Conservation (phyloP, 2,797 vertebrate genomes). For the Scleropages formosus region DNA sequence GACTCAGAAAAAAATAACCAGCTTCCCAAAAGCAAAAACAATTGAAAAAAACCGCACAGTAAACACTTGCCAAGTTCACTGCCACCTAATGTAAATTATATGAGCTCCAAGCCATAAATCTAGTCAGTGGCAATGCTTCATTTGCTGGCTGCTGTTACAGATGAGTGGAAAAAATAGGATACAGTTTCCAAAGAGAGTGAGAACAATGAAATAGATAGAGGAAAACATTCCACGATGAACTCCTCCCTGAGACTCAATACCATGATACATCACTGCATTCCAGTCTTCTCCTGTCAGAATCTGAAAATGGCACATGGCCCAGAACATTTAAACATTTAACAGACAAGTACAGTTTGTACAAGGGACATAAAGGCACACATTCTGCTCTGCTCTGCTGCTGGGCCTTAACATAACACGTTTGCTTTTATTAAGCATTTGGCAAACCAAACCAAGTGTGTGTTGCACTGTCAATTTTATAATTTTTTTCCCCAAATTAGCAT, state of each 20-base stretch:
- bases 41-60: not conserved
- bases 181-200: conserved; percentile 96
- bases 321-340: conserved; percentile 9
- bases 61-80: not conserved
- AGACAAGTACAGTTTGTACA: not conserved
- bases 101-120: no score
- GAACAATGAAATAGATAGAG: conserved; percentile 91
- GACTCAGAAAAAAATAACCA: conserved; percentile 67
- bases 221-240: conserved; percentile 92
- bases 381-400: not conserved
- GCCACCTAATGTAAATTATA: no score
- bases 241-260: conserved; percentile 89
- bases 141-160: not conserved
- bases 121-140: no score
- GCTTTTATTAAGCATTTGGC: not conserved
- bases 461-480: not conserved
- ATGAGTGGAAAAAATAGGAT: conserved; percentile 69
- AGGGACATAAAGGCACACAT: conserved; percentile 8
- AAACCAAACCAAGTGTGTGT: not conserved
- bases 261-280: conserved; percentile 96
- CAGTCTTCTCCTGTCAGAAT: conserved; percentile 95
- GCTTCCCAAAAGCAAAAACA: conserved; percentile 9
- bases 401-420: no score
- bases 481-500: not conserved
- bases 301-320: conserved; percentile 53